Conservation (phyloP, 2,113 vertebrate species). For the Pachyramphus minor region DNA sequence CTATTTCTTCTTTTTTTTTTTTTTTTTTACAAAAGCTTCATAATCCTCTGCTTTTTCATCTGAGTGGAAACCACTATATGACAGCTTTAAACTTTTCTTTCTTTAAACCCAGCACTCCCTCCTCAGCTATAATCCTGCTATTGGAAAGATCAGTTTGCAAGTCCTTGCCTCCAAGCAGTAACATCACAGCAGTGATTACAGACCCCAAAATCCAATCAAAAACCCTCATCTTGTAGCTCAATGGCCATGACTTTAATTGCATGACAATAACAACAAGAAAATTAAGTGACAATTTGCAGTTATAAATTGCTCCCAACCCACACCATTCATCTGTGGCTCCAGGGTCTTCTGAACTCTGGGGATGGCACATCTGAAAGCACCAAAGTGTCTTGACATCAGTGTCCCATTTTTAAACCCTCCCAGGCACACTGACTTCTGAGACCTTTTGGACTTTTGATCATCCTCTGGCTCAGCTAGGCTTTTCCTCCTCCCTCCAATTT, state of each 20-base stretch:
- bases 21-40: slow-evolving; percentile 36
- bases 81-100: slow-evolving; percentile 61
- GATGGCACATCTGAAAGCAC: not conserved
- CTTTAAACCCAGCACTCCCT: slow-evolving; percentile 37
- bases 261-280: slow-evolving; percentile 14
- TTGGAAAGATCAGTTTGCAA: slow-evolving; percentile 9
- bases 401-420: slow-evolving; percentile 35
- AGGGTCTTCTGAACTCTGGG: not conserved
- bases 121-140: slow-evolving; percentile 34
- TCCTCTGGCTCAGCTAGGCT: not conserved
- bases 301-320: not conserved
- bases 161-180: not conserved
- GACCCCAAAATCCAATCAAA: slow-evolving; percentile 14
- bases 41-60: slow-evolving; percentile 48
- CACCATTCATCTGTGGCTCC: not conserved
- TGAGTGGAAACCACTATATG: slow-evolving; percentile 33
- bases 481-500: slow-evolving; percentile 49
- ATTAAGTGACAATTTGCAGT: slow-evolving; percentile 1
- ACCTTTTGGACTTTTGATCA: slow-evolving; percentile 46
- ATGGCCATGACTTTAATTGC: not conserved
- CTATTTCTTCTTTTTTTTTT: not conserved
- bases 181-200: not conserved
- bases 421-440: not conserved
- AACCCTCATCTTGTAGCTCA: not conserved
- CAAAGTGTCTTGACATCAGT: slow-evolving; percentile 4